phyloP scores from a whole-genome alignment of 64 coral and sea anemone genomes.

The Pachyseris speciosa region DNA sequence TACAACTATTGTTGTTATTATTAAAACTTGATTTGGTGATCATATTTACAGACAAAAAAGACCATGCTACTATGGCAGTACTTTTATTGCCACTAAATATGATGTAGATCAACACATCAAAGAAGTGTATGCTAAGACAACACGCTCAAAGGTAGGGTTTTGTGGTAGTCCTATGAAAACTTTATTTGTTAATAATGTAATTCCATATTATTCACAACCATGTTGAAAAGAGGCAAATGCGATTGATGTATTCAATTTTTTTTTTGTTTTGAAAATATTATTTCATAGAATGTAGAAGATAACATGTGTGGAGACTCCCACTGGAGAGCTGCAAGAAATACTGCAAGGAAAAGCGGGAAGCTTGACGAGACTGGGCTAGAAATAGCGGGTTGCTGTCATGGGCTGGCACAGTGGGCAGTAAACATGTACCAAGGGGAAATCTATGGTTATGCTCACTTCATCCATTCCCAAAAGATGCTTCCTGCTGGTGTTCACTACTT shows the following conservation, averaged over 20 bases:
- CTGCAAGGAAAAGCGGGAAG: background rate
- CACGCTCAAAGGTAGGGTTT: constrained; percentile 36
- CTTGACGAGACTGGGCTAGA: background rate
- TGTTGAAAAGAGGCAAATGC: background rate
- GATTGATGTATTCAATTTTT: background rate
- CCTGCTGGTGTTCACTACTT: constrained; percentile 7
- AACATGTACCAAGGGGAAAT: constrained; percentile 13
- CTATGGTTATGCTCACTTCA: constrained; percentile 2
- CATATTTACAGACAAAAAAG: constrained; percentile 32
- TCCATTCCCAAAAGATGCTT: background rate
- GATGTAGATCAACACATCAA: constrained; percentile 67
- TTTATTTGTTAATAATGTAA: background rate
- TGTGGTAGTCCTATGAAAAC: no score
- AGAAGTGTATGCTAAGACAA: constrained; percentile 33
- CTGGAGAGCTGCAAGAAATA: background rate
- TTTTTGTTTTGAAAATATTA: background rate
- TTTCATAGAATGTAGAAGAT: background rate
- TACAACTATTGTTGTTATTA: background rate
- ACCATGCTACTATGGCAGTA: constrained; percentile 34
- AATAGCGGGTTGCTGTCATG: background rate
- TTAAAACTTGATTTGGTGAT: background rate
- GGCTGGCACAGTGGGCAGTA: constrained; percentile 2
- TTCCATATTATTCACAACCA: background rate
- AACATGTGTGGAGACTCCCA: background rate
- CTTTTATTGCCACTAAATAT: constrained; percentile 50